phyloP scores from a whole-genome alignment of 1,140 invertebrate genomes.

The Aplysia californica region DNA sequence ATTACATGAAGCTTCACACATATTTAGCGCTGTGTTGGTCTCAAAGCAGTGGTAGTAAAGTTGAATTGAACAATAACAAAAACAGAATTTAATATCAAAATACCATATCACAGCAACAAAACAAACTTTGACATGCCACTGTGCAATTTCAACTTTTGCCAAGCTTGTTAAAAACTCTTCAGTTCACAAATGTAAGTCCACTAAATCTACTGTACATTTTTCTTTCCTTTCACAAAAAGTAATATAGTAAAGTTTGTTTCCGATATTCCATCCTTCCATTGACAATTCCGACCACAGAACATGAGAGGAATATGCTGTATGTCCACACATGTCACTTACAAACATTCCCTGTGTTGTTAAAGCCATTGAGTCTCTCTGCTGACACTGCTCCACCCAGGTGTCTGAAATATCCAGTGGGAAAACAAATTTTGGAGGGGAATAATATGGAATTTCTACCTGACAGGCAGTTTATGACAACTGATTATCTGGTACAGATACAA shows the following conservation, averaged over 20 bases:
- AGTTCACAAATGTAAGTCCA: background rate
- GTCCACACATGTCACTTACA: constrained; percentile 69
- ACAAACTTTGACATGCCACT: no score
- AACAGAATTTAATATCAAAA: no score
- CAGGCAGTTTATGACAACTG: background rate
- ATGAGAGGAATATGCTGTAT: background rate
- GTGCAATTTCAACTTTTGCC: background rate
- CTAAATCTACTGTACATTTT: no score
- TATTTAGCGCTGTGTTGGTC: no score
- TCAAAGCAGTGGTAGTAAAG: no score
- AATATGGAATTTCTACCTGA: background rate
- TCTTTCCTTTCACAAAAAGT: no score
- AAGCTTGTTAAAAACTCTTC: background rate
- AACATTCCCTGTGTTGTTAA: constrained; percentile 92
- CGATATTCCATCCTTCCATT: no score
- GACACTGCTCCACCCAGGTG: constrained; percentile 49
- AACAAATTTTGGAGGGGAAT: background rate
- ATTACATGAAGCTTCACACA: background rate
- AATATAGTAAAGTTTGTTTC: no score
- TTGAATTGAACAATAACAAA: no score
- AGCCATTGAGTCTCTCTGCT: constrained; percentile 76
- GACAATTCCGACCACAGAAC: no score
- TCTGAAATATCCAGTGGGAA: constrained; percentile 33
- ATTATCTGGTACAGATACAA: background rate
- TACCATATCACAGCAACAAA: no score